phyloP scores from a whole-genome alignment of 2,113 vertebrate genomes.

The Prochilodus magdalenae region DNA sequence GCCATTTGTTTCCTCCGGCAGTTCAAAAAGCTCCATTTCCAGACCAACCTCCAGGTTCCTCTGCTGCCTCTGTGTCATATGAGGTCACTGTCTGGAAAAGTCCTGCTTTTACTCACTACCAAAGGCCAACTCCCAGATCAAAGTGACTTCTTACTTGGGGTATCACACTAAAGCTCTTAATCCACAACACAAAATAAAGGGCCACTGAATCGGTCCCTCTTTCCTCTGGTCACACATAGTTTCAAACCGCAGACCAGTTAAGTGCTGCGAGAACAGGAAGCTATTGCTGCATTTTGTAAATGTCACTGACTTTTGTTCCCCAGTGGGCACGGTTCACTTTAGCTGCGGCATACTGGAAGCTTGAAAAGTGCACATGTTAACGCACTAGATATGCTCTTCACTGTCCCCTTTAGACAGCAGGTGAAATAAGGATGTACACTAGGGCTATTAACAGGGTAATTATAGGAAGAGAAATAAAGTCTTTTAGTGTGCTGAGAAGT shows the following conservation, averaged over 20 bases:
- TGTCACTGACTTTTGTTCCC: not conserved
- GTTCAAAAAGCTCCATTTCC: slow-evolving; percentile 32
- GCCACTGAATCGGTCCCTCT: slow-evolving; percentile 30
- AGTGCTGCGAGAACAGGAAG: slow-evolving; percentile 33
- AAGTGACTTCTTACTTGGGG: slow-evolving; percentile 19
- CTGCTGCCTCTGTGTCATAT: slow-evolving; percentile 32
- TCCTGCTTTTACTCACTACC: slow-evolving; percentile 37
- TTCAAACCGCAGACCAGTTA: slow-evolving; percentile 17
- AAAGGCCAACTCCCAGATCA: slow-evolving; percentile 40
- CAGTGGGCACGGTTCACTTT: not conserved
- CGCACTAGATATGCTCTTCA: not conserved
- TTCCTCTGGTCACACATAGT: slow-evolving; percentile 17
- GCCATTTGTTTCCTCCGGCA: slow-evolving; percentile 34
- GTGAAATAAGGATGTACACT: not conserved
- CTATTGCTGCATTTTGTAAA: slow-evolving; percentile 46
- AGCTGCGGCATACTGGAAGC: slow-evolving; percentile 24
- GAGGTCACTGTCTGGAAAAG: slow-evolving; percentile 54
- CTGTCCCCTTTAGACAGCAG: slow-evolving; percentile 1
- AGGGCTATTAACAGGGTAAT: not conserved
- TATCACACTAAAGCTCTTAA: slow-evolving; percentile 25
- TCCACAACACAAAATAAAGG: slow-evolving; percentile 27
- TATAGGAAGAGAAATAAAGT: not conserved
- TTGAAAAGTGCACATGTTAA: slow-evolving; percentile 25
- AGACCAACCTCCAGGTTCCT: slow-evolving; percentile 29
- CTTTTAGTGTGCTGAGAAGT: not conserved